phyloP scores from a whole-genome alignment of 2,888 invertebrate genomes.

The Hirudinaria manillensis region DNA sequence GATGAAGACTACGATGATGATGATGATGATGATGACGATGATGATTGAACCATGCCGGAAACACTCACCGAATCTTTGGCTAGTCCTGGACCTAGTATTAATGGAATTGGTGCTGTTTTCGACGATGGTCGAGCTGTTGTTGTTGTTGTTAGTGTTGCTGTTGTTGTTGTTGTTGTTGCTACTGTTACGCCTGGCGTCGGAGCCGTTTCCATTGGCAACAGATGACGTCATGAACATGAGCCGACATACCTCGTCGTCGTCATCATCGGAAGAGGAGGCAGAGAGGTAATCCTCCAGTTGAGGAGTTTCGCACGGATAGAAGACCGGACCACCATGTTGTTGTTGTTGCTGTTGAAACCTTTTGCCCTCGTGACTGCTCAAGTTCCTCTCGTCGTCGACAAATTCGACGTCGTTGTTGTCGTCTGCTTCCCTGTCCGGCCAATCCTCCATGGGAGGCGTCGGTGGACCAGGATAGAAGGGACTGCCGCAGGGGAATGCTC shows the following conservation, averaged over 20 bases:
- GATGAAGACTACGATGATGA: conserved; percentile 16
- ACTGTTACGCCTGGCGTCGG: conserved; percentile 2
- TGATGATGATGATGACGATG: background rate
- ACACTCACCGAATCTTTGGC: background rate
- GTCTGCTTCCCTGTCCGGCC: background rate
- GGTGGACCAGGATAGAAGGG: conserved; percentile 26
- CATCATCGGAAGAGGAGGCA: conserved; percentile 27
- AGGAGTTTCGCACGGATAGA: background rate
- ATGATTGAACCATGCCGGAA: background rate
- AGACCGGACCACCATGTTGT: background rate
- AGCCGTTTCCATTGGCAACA: background rate
- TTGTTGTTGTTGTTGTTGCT: background rate
- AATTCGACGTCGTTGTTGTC: conserved; percentile 15
- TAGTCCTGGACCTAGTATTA: conserved; percentile 18
- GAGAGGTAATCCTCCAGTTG: conserved; percentile 25
- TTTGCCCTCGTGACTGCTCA: background rate
- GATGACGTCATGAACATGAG: conserved; percentile 21
- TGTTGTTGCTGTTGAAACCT: conserved; percentile 10
- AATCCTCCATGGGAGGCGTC: conserved; percentile 23
- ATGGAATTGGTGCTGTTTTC: conserved; percentile 10
- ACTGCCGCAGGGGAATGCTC: conserved; percentile 18
- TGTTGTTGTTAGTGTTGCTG: conserved; percentile 16
- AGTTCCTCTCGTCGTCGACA: background rate
- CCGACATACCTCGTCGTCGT: conserved; percentile 29
- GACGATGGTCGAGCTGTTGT: background rate